Evolutionary conservation across 2,888 invertebrate species (phyloP).

Genomic region (Tholera decimalis): DNA sequence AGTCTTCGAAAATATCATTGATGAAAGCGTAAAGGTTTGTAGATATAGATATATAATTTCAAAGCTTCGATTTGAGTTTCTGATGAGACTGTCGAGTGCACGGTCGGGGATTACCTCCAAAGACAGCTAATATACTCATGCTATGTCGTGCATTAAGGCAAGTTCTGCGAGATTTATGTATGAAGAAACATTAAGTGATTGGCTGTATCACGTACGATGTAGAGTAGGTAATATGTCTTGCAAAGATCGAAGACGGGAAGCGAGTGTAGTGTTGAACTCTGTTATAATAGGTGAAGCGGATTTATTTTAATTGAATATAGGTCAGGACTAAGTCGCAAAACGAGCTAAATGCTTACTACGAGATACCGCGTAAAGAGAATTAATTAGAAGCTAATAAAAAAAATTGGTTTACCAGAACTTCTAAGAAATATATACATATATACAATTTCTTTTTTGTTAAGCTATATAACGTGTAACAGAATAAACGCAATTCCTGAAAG

Average conservation of each 20-base stretch:
- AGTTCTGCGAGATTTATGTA: slow-evolving; percentile 64
- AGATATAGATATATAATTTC: slow-evolving; percentile 32
- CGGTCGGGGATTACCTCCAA: slow-evolving; percentile 66
- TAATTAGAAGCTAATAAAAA: no score
- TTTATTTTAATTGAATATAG: neutral
- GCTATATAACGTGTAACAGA: no score
- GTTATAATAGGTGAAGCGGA: neutral
- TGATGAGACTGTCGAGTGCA: slow-evolving; percentile 58
- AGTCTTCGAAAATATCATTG: slow-evolving; percentile 15
- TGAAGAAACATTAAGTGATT: slow-evolving; percentile 66
- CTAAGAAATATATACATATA: no score
- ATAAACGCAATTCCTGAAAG: no score
- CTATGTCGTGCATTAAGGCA: slow-evolving; percentile 57
- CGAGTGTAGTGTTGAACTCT: neutral
- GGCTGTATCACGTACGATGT: slow-evolving; percentile 40
- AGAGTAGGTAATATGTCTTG: slow-evolving; percentile 22
- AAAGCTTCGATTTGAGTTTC: slow-evolving; percentile 42
- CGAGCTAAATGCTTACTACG: neutral
- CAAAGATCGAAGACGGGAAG: slow-evolving; percentile 20
- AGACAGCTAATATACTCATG: slow-evolving; percentile 68
- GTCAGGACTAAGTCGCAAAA: neutral
- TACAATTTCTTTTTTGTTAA: no score
- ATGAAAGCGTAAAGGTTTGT: slow-evolving; percentile 27
- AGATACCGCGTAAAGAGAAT: no score
- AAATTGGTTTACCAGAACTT: no score